Conservation (phyloP, 2,113 vertebrate genomes). For the Alexandromys fortis region DNA sequence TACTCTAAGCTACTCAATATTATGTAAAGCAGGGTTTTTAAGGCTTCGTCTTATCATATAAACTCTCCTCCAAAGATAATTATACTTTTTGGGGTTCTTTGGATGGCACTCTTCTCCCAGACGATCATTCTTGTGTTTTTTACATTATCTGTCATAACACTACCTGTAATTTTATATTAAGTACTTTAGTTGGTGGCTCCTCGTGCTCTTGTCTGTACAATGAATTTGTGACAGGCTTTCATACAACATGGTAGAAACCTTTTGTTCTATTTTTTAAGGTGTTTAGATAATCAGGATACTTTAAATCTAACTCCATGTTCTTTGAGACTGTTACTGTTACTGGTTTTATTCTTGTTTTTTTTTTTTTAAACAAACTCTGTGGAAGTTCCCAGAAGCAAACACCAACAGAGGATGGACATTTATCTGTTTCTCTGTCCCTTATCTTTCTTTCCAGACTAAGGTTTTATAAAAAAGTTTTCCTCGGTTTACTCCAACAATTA, state of each 20-base stretch:
- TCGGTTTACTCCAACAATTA: background rate
- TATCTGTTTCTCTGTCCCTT: background rate
- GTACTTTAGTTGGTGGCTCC: background rate
- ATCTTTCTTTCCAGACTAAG: background rate
- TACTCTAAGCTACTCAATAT: background rate
- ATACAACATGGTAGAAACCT: background rate
- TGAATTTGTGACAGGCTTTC: background rate
- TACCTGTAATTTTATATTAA: background rate
- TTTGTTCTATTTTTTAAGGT: background rate
- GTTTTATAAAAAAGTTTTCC: background rate
- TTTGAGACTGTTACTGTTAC: background rate
- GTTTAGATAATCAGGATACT: background rate
- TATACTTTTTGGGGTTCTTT: background rate
- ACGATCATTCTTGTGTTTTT: background rate
- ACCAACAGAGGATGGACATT: background rate
- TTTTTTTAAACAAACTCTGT: background rate
- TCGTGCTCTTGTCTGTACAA: background rate
- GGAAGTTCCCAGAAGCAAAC: background rate
- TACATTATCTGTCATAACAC: background rate
- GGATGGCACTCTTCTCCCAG: background rate
- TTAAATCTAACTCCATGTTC: background rate
- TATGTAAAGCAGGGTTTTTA: no score
- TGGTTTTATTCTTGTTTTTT: background rate
- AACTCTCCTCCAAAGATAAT: no score
- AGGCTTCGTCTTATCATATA: background rate